Conservation (phyloP, 2,888 invertebrate genomes). For the Leptinotarsa juncta region DNA sequence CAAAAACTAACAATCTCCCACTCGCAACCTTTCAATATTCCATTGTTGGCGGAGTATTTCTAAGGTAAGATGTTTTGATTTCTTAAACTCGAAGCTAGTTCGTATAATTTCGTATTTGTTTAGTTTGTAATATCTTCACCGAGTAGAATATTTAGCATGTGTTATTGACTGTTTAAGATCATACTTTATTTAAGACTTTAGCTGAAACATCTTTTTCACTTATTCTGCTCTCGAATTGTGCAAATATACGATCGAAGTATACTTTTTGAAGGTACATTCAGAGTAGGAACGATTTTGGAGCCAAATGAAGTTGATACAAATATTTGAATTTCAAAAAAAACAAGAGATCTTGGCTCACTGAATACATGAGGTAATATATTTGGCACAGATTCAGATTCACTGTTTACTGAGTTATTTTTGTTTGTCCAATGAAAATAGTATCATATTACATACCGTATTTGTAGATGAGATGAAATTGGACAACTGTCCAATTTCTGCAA, state of each 20-base stretch:
- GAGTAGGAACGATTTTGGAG: neutral
- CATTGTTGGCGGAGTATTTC: neutral
- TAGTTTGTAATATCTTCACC: neutral
- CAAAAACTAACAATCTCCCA: conserved; percentile 38
- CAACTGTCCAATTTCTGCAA: no score
- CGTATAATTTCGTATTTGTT: neutral
- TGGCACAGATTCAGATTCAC: conserved; percentile 2
- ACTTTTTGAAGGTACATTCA: no score
- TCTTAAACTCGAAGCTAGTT: no score
- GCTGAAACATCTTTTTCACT: no score
- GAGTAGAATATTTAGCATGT: no score
- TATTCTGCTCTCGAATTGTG: no score
- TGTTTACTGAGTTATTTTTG: conserved; percentile 21
- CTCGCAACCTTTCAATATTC: no score
- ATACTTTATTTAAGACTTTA: no score
- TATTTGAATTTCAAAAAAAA: neutral
- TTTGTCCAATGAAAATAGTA: conserved; percentile 12
- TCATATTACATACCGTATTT: neutral
- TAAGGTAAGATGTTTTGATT: conserved; percentile 9
- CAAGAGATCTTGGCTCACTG: conserved; percentile 9
- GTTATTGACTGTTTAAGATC: no score
- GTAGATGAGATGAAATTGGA: neutral
- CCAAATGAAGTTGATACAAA: neutral
- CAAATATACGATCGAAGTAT: no score
- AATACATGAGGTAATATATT: neutral